Evolutionary conservation across 2,888 invertebrate species (phyloP), one percentile per base, ranked within the genome.

Genomic region (Phaonia tiefii): DNA sequence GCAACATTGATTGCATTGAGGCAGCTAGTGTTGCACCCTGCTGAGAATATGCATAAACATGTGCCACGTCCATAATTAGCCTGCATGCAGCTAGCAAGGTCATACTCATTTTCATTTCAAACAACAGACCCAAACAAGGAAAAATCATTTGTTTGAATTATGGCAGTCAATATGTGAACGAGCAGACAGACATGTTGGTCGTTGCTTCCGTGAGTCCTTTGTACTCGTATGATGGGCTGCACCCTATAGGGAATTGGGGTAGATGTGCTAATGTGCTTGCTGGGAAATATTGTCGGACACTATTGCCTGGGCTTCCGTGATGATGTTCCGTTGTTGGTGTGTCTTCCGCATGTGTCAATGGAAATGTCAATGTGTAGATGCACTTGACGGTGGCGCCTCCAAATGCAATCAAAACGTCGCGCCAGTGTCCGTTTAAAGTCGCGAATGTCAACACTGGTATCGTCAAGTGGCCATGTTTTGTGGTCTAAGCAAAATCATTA

Each of bases 1-100:
- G 42, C 56, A 46, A 42, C 44, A 49, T 69, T 22, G 42, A 31
- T 58, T 58, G 54, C 31, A 44, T 42, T 74, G 74, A 20, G 65
- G 10, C 42, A 54, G 26, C 31, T 49, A 56, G 67, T 66, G 51
- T 70, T 73, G 67, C 75, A 81, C 78, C 77, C 81, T 44, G 81
- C 78, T 77, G 81, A 78, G 81, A 72, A 72, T 78, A 26, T 69
- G 20, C 56, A 31, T 81, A 69, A 78, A 77, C 77, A 81, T 78
- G 67, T 54, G 67, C 44, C 75, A 77, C 39, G 3, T n/a, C 13
- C 51, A 72, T 75, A 72, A 75, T 81, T 78, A 77, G 73, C 22
- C 26, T 15, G 54, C 69, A 37, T 70, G 42, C 58, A 66, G 70
- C 60, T 66, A 58, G 69, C 56, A 81, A 80, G 71, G 67, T 81